Evolutionary conservation across 2,888 invertebrate genomes (phyloP).

Genomic region (Fabriciana adippe): DNA sequence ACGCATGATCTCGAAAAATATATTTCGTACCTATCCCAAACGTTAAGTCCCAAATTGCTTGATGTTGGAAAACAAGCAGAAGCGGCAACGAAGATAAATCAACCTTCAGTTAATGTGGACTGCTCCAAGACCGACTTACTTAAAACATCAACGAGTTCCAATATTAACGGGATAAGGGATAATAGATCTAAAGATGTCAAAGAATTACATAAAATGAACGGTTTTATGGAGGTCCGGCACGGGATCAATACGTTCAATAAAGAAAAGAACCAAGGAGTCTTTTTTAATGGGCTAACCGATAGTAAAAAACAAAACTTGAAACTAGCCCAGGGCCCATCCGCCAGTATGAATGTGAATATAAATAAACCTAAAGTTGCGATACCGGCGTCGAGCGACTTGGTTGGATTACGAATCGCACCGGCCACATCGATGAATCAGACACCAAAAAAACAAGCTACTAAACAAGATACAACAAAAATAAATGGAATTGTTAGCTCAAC

Average conservation of each 20-base stretch:
- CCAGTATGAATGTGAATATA: constrained; percentile 55
- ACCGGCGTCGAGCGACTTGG: constrained; percentile 55
- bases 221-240: constrained; percentile 66
- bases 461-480: constrained; percentile 57
- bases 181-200: constrained; percentile 57
- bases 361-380: constrained; percentile 60
- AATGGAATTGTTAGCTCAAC: constrained; percentile 73
- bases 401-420: constrained; percentile 58
- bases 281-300: constrained; percentile 61
- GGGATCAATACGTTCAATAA: constrained; percentile 56
- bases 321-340: constrained; percentile 61
- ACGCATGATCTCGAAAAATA: constrained; percentile 77
- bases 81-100: constrained; percentile 42
- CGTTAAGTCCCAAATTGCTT: constrained; percentile 73
- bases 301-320: constrained; percentile 55
- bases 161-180: constrained; percentile 58
- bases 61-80: constrained; percentile 69
- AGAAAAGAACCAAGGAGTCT: constrained; percentile 53
- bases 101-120: constrained; percentile 49
- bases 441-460: constrained; percentile 56
- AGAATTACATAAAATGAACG: constrained; percentile 64
- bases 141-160: constrained; percentile 51
- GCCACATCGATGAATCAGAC: constrained; percentile 54
- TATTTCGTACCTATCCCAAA: constrained; percentile 76
- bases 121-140: constrained; percentile 54